Evolutionary conservation across 2,888 invertebrate genomes (phyloP).

Genomic region (Caenorhabditis macrosperma): DNA sequence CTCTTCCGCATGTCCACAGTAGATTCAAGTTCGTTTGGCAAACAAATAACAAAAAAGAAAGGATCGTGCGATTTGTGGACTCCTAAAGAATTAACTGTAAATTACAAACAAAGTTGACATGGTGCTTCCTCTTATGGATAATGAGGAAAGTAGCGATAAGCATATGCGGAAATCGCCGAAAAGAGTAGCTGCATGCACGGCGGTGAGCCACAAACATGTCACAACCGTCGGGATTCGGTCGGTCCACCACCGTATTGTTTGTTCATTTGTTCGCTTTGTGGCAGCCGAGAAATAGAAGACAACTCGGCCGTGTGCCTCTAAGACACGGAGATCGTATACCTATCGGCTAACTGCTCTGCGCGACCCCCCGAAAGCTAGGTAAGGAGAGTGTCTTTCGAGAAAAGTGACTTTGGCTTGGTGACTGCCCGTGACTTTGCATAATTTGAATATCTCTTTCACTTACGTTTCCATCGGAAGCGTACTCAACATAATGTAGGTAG

Average conservation of each 20-base stretch:
- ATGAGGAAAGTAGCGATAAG: constrained; percentile 42
- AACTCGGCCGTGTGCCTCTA: background rate
- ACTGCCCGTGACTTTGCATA: no score
- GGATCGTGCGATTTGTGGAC: no score
- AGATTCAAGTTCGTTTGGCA: constrained; percentile 34
- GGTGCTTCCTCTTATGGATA: background rate
- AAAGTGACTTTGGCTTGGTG: no score
- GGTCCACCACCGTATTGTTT: constrained; percentile 41
- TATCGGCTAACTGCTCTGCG: constrained; percentile 20
- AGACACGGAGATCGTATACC: constrained; percentile 21
- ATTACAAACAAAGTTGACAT: no score
- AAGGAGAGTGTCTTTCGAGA: background rate
- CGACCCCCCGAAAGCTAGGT: background rate
- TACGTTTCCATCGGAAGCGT: background rate
- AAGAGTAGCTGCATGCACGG: background rate
- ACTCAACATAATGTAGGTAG: constrained; percentile 19
- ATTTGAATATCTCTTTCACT: background rate
- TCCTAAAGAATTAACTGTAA: no score
- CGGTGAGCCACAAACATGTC: constrained; percentile 49
- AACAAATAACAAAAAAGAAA: background rate
- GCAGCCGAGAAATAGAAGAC: constrained; percentile 35
- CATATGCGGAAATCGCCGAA: constrained; percentile 21
- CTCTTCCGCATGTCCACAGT: constrained; percentile 47
- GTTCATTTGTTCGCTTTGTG: constrained; percentile 56
- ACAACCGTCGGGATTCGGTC: constrained; percentile 35